Evolutionary conservation across 2,888 invertebrate genomes (phyloP), one percentile per base, ranked within the genome.

Genomic region (Colostygia pectinataria): DNA sequence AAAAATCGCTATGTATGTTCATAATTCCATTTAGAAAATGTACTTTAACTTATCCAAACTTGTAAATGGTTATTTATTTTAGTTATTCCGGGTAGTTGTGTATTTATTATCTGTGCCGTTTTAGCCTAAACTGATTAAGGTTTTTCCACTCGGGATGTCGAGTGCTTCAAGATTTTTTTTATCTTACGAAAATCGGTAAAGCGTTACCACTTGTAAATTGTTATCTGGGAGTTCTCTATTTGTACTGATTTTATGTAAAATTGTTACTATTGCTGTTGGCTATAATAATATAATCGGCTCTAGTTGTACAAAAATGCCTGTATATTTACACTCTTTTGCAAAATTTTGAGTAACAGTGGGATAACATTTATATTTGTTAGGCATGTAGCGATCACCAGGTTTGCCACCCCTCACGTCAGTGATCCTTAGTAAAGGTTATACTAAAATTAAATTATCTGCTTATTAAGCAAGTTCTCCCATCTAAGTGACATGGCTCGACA

Each of bases 291-390:
- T 40, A 37, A 51, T 42, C 57, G 27, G 54, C 53, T 55, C 45
- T 49, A 47, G 37, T 56, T 48, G 61, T 59, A 55, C 68, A 61
- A 66, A 66, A 59, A 61, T 56, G 52, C 50, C 45, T 54, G 47
- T 55, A 45, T 45, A 54, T 54, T 45, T 57, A 57, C 42, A 57
- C 57, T 49, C 57, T 53, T 52, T 49, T 50, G 47, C 60, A 27
- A 14, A 27, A 14, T 13, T 27, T 18, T 34, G 34, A 15, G 29
- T 47, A 36, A 28, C 36, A 18, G 13, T 33, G 10, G 14, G 33
- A 45, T 20, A 39, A 24, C 23, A 15, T n/a, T n/a, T n/a, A n/a
- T n/a, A n/a, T n/a, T n/a, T n/a, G n/a, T n/a, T n/a, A n/a, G n/a
- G n/a, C n/a, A n/a, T n/a, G n/a, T n/a, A n/a, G n/a, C n/a, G n/a